These are phyloP conservation scores for Semaprochilodus insignis DNA, from an alignment of 2,797 vertebrate genomes.

Conservation along the genomic window DNA sequence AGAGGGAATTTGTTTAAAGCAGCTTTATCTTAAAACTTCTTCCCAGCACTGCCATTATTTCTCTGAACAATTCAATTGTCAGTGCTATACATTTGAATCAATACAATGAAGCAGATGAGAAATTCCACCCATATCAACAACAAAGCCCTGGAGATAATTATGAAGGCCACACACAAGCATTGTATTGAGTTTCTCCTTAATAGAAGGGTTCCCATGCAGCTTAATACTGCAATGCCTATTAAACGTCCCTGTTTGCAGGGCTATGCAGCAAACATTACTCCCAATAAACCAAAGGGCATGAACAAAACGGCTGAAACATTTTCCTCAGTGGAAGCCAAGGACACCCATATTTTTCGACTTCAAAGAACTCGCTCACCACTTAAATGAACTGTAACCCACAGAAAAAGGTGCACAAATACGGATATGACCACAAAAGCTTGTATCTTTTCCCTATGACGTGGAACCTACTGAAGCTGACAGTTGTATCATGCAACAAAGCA, in stretches of 20 bases:
- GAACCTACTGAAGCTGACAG: conserved; percentile 32
- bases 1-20: conserved; percentile 77
- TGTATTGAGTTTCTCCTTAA: background rate
- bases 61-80: conserved; percentile 9
- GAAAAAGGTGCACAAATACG: conserved; percentile 15
- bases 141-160: conserved; percentile 46
- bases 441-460: conserved; percentile 34
- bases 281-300: conserved; percentile 24
- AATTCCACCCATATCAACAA: conserved; percentile 36
- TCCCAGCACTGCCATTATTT: conserved; percentile 43
- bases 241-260: background rate
- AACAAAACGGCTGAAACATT: conserved; percentile 23
- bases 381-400: conserved; percentile 32
- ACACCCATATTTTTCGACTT: conserved; percentile 6
- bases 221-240: background rate
- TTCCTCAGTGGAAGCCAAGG: background rate
- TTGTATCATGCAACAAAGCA: conserved; percentile 35
- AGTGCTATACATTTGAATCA: conserved; percentile 19
- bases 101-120: conserved; percentile 10
- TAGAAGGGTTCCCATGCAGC: conserved; percentile 13
- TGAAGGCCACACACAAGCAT: conserved; percentile 30
- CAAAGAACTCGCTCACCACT: conserved; percentile 30
- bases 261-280: background rate
- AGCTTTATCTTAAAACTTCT: conserved; percentile 74
- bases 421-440: conserved; percentile 25